Evolutionary conservation across 1,140 invertebrate species (phyloP).

Genomic region (Drosophila kohkoa): DNA sequence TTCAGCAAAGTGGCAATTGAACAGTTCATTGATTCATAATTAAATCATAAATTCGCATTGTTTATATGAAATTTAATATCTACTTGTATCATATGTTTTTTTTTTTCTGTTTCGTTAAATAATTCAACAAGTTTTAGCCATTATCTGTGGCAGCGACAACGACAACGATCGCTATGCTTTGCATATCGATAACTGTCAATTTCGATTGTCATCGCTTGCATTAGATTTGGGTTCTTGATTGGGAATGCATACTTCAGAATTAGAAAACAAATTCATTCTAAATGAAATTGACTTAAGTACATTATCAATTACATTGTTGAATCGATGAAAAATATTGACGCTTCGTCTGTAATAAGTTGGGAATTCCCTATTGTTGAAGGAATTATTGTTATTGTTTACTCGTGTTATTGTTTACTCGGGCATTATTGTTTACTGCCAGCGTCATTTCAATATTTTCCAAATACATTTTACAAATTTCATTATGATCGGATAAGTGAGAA

Average conservation of each 20-base stretch:
- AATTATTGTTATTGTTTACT: background rate
- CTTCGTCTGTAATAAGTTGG: background rate
- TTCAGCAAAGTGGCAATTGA: conserved; percentile 54
- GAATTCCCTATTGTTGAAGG: conserved; percentile 1
- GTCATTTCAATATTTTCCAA: no score
- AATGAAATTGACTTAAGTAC: no score
- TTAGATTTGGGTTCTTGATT: background rate
- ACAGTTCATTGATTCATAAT: conserved; percentile 77
- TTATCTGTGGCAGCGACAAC: background rate
- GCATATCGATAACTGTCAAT: conserved; percentile 9
- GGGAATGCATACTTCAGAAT: background rate
- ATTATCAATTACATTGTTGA: background rate
- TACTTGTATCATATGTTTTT: background rate
- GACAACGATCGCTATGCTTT: conserved; percentile 6
- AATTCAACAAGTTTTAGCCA: conserved; percentile 14
- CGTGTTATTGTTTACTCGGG: no score
- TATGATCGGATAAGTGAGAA: no score
- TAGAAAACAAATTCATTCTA: background rate
- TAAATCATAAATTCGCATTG: conserved; percentile 59
- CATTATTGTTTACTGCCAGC: no score
- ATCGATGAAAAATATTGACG: background rate
- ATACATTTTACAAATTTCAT: no score
- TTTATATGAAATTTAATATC: conserved; percentile 43
- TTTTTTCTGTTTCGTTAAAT: background rate
- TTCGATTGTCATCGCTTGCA: background rate